Evolutionary conservation across 2,113 vertebrate species (phyloP).

Genomic region (Mugil cephalus): DNA sequence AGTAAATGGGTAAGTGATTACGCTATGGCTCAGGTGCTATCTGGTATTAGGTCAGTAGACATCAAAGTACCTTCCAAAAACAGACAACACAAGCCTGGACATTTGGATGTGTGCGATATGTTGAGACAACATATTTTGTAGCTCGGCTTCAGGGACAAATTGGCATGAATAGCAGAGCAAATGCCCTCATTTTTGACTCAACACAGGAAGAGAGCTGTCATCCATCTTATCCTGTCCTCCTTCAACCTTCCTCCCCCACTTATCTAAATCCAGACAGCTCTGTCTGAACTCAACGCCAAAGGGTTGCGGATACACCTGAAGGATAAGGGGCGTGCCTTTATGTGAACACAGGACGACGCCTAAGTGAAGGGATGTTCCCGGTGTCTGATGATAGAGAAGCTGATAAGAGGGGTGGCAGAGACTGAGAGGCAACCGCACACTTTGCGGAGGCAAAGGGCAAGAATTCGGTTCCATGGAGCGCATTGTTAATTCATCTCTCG

Average conservation of each 20-base stretch:
- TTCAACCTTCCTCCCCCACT: conserved; percentile 40
- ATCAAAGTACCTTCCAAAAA: background rate
- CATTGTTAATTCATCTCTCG: conserved; percentile 66
- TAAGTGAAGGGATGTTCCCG: conserved; percentile 50
- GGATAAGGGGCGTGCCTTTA: conserved; percentile 49
- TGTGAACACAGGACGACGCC: conserved; percentile 24
- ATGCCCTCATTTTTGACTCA: conserved; percentile 42
- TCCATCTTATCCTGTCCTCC: conserved; percentile 55
- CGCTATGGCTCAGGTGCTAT: background rate
- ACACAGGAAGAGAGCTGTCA: conserved; percentile 74
- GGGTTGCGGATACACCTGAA: conserved; percentile 57
- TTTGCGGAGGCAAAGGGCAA: conserved; percentile 53
- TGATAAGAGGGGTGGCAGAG: conserved; percentile 58
- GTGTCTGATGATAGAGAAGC: conserved; percentile 61
- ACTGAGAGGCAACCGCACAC: conserved; percentile 47
- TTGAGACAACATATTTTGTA: conserved; percentile 3
- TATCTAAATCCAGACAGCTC: conserved; percentile 62
- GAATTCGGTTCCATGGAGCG: conserved; percentile 58
- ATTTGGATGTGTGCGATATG: background rate
- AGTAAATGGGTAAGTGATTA: background rate
- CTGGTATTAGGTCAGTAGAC: background rate
- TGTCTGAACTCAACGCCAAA: conserved; percentile 70
- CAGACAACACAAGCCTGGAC: background rate
- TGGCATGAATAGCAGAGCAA: conserved; percentile 25
- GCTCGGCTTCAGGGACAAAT: conserved; percentile 27